Base-by-base conservation (phyloP, 2,888 invertebrate species). In the Euphydryas editha region DNA sequence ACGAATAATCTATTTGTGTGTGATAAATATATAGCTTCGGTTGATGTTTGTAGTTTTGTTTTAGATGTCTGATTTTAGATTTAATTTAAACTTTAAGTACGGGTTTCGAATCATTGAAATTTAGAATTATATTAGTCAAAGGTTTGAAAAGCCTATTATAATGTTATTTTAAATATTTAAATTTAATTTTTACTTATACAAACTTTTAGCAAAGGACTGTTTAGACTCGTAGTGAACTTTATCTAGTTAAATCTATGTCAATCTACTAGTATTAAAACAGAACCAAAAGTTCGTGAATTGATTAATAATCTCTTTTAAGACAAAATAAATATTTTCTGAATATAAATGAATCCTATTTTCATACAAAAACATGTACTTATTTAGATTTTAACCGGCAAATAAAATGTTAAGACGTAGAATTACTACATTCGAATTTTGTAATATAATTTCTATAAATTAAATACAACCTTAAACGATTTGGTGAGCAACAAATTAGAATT, bases 321-420 rank as follows among this genome's bases (percentile, higher is more conserved):
- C 80, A 74, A 81, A 49, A 78, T 79, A 75, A 81, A 81, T 91
- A 91, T 92, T 92, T 92, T 92, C 89, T 86, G 83, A 90, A 84
- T 80, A 85, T 79, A 87, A 89, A 85, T 83, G 74, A 88, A 87
- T 85, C 87, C 87, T 92, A 91, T 92, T 92, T 92, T 91, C 92
- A 86, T 92, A 92, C 88, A 84, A 81, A 84, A 74, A 79, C 79
- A 81, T 84, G 82, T 88, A 88, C 82, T 87, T 86, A 83, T 77
- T 84, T 88, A 89, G 86, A 79, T 75, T 85, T 78, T 84, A 86
- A 86, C 85, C 83, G 85, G 84, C 85, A 87, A n/a, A 88, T 83
- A 88, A 92, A 88, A 90, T 84, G 72, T 79, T 84, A 87, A 81
- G 76, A 68, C 66, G 78, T 86, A 87, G 82, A 76, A 70, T 49